Conservation (phyloP, 2,888 invertebrate species). For the Agriotes lineatus region DNA sequence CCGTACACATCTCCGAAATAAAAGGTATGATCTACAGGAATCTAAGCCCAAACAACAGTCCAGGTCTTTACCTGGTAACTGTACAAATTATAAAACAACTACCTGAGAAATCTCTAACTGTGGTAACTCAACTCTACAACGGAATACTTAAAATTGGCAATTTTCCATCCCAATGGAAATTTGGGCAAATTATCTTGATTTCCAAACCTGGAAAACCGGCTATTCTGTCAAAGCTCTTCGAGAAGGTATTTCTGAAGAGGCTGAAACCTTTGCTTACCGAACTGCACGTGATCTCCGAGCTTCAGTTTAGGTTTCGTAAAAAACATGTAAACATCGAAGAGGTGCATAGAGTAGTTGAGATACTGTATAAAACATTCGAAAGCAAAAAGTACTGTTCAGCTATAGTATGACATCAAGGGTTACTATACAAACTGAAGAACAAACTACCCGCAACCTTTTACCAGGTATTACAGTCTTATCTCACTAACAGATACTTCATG, state of each 20-base stretch:
- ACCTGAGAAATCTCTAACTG: neutral
- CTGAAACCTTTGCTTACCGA: neutral
- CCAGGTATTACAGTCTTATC: neutral
- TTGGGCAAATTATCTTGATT: neutral
- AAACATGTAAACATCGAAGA: neutral
- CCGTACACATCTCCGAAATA: too few relatives aligned
- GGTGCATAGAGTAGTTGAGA: neutral
- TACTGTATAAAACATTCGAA: neutral
- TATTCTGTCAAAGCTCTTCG: neutral
- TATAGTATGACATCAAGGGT: neutral
- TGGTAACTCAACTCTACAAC: neutral
- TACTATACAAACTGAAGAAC: neutral
- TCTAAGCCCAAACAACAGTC: neutral
- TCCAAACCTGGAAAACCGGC: neutral
- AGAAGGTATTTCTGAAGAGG: neutral
- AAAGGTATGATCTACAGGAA: neutral
- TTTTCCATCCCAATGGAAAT: neutral
- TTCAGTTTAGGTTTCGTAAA: neutral
- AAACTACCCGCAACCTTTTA: neutral
- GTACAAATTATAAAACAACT: neutral
- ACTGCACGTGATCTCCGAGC: neutral
- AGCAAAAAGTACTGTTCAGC: neutral
- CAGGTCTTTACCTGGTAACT: neutral
- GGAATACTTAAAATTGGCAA: neutral
- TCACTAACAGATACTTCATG: neutral